Conservation (phyloP, 2,888 invertebrate genomes). For the Agrochola circellaris region DNA sequence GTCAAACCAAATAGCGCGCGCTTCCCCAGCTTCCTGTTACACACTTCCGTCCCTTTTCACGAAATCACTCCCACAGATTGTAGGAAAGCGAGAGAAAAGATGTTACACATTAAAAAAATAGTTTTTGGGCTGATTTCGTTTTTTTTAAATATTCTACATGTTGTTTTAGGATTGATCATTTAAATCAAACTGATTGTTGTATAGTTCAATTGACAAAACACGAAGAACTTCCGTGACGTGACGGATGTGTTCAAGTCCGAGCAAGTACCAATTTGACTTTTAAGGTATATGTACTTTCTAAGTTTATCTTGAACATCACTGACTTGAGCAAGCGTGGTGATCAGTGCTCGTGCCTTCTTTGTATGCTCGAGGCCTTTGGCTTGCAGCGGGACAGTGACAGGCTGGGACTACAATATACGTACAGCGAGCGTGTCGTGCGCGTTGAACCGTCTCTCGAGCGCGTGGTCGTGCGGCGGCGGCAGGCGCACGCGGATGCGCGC, state of each 20-base stretch:
- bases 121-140: neutral
- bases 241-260: no score
- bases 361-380: neutral
- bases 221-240: no score
- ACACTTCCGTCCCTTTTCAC: no score
- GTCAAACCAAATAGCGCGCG: no score
- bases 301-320: neutral
- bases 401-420: constrained; percentile 5
- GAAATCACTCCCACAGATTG: no score
- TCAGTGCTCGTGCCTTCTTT: neutral
- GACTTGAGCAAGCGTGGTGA: neutral
- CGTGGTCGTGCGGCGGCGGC: constrained; percentile 95
- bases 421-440: constrained; percentile 82
- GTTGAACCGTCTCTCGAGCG: constrained; percentile 94
- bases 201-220: neutral
- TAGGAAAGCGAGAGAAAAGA: no score
- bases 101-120: neutral
- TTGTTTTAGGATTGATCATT: neutral
- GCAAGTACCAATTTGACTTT: no score
- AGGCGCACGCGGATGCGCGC: constrained; percentile 95
- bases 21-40: no score
- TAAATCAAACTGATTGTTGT: neutral
- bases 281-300: no score
- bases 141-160: neutral
- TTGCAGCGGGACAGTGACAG: neutral